Conservation (phyloP, 2,888 invertebrate genomes). For the Stenurella melanura region DNA sequence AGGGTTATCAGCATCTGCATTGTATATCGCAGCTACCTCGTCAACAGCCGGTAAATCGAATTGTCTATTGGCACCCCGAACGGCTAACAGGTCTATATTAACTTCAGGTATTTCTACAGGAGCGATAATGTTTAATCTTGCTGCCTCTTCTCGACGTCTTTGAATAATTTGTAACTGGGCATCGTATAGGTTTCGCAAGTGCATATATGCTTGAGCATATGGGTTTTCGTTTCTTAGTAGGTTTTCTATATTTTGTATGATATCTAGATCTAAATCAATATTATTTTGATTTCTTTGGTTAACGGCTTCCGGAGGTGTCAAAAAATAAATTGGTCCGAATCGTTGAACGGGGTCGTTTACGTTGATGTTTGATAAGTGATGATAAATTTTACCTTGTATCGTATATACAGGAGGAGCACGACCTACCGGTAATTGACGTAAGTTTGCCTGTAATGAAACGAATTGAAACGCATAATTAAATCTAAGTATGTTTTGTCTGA, state of each 20-base stretch:
- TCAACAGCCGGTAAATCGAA: neutral
- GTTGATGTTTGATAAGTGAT: neutral
- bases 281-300: neutral
- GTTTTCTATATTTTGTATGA: neutral
- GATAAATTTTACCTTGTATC: neutral
- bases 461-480: slow-evolving; percentile 25
- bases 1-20: neutral
- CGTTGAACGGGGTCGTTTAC: neutral
- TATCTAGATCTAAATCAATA: neutral
- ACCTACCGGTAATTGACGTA: neutral
- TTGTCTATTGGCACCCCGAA: slow-evolving; percentile 1
- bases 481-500: neutral
- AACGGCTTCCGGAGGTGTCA: neutral
- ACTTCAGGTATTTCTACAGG: too few species aligned
- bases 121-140: neutral
- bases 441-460: neutral
- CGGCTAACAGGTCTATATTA: too few species aligned
- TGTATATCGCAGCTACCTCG: neutral
- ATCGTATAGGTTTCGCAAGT: neutral
- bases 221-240: neutral
- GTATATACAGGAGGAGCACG: neutral
- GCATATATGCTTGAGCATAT: slow-evolving; percentile 18
- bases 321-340: slow-evolving; percentile 8
- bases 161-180: neutral
- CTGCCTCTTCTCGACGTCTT: neutral